Evolutionary conservation across 1,140 invertebrate species (phyloP), one percentile per base, ranked within the genome.

Genomic region (Drosophila gunungcola): DNA sequence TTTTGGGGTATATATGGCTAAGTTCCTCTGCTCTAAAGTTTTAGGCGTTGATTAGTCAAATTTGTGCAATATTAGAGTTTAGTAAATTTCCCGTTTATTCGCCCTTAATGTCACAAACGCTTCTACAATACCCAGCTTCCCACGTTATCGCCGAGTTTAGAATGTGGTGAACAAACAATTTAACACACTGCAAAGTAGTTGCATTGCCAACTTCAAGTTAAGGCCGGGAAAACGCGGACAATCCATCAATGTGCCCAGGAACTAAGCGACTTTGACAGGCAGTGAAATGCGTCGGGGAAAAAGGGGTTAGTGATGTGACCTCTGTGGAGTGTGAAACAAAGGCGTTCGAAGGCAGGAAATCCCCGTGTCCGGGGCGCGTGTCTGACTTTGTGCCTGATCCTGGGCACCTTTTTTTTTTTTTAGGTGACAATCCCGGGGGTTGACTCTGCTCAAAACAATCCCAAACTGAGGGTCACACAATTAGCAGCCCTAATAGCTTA

Each of bases 241-340:
- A 88, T 88, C 68, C 83, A 88, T 88, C 84, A 88, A 83, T 69
- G 51, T 46, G 58, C 27, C 41, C 57, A 32, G 61, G 64, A 42
- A 48, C 81, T 85, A 85, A 85, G 75, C 61, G 76, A 54, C 83
- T 77, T 79, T 88, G 83, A 86, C 83, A 86, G 67, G 48, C 82
- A 88, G 39, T 72, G 83, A 85, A 85, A 86, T 61, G 63, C 41
- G 60, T 46, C 38, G 43, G 38, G 16, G 34, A 27, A 42, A 55
- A 43, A 57, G 21, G 25, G 73, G 46, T 62, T 54, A 34, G 34
- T 25, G 27, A 27, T 36, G 16, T 32, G 32, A 32, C 29, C 29
- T 32, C 29, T 49, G 16, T 12, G 2, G n/a, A 21, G 41, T n/a
- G 25, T 16, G n/a, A 57, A 58, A 61, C 54, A 72, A 41, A 56